These are phyloP conservation scores for Aplysina aerophoba DNA, from an alignment of 37 sponge, comb jelly and placozoan genomes.

Conservation along the genomic window DNA sequence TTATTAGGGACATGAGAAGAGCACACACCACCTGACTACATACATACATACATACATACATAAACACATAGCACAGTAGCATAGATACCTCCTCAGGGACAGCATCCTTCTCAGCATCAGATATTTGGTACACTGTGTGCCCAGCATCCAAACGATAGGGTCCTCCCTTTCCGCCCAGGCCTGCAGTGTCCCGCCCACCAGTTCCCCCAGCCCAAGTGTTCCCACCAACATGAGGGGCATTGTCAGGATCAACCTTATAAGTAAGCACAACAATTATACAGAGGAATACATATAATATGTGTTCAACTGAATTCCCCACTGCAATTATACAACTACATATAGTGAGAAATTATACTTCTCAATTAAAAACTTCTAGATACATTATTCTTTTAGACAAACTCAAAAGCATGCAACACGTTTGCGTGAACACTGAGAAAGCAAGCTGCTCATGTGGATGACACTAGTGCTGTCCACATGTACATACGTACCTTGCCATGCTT, in stretches of 20 bases:
- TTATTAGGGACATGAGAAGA: too few species aligned
- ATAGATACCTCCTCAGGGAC: constrained; percentile 84
- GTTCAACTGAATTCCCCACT: background rate
- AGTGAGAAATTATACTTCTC: too few species aligned
- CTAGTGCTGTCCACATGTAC: background rate
- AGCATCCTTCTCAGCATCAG: constrained; percentile 83
- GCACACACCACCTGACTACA: constrained; percentile 26
- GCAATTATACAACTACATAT: background rate
- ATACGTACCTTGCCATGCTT: constrained; percentile 82
- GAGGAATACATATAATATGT: background rate
- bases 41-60: constrained; percentile 20
- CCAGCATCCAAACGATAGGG: constrained; percentile 95
- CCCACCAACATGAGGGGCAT: constrained; percentile 92
- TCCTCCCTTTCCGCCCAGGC: constrained; percentile 93
- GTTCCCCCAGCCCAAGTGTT: constrained; percentile 98
- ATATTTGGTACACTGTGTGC: constrained; percentile 84
- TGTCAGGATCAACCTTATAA: constrained; percentile 74
- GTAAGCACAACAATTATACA: background rate
- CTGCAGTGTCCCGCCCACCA: constrained; percentile 94
- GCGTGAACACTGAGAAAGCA: too few species aligned
- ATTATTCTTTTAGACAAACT: too few species aligned
- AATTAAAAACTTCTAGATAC: too few species aligned
- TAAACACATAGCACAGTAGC: background rate
- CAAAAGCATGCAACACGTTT: too few species aligned
- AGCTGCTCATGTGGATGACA: too few species aligned